A percentile compares a stretch with the other conserved stretches of the same genome.
phyloP scores from a whole-genome alignment of 2,797 vertebrate species.

The Microctenopoma lineatum region DNA sequence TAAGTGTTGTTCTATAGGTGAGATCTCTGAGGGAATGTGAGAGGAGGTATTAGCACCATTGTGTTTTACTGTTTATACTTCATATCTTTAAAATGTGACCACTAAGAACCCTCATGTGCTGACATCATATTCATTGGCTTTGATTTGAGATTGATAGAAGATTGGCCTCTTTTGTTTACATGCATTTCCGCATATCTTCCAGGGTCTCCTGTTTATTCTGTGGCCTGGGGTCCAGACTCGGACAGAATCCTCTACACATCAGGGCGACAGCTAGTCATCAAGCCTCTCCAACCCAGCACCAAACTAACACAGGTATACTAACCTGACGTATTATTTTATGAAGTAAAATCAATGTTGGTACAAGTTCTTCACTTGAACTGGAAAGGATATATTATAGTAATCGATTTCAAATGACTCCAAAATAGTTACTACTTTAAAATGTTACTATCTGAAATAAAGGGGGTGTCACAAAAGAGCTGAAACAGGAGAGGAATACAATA shows the following conservation, averaged over 20 bases:
- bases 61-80: slow-evolving; percentile 21
- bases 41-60: slow-evolving; percentile 38
- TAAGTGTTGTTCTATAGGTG: slow-evolving; percentile 52
- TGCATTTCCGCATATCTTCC: slow-evolving; percentile 41
- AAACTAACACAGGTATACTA: slow-evolving; percentile 91
- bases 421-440: neutral
- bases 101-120: neutral
- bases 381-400: neutral
- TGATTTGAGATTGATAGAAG: slow-evolving; percentile 8
- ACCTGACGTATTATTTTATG: neutral
- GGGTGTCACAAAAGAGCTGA: slow-evolving; percentile 22
- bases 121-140: neutral
- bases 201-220: slow-evolving; percentile 94
- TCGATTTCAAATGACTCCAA: neutral
- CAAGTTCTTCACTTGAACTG: neutral
- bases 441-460: neutral
- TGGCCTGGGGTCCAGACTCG: slow-evolving; percentile 94
- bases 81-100: neutral
- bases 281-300: slow-evolving; percentile 94
- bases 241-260: slow-evolving; percentile 94
- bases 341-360: neutral
- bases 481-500: slow-evolving; percentile 1
- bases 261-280: slow-evolving; percentile 92
- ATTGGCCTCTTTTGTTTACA: slow-evolving; percentile 7
- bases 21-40: slow-evolving; percentile 46